Evolutionary conservation across 2,113 vertebrate species (phyloP).

Genomic region (Lycocorax pyrrhopterus): DNA sequence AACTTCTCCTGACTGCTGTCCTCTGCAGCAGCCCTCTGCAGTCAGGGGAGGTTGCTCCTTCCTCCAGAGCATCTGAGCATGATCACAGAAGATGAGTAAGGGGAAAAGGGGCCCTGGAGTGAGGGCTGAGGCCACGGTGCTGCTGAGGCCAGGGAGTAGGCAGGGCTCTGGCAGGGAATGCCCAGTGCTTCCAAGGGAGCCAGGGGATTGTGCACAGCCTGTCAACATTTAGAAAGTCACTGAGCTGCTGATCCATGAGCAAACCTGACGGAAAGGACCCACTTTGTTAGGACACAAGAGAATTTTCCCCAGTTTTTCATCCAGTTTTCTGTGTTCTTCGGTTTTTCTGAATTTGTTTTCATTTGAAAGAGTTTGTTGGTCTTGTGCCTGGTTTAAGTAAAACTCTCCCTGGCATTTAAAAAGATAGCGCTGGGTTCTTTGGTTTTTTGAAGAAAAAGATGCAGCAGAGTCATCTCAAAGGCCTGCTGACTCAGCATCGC

Average conservation of each 20-base stretch:
- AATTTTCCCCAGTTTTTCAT: not conserved
- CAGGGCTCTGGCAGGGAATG: not conserved
- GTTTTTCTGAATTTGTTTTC: not conserved
- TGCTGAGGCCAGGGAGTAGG: not conserved
- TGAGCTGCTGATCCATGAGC: not conserved
- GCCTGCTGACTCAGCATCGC: not conserved
- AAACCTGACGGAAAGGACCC: not conserved
- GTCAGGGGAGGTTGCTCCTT: not conserved
- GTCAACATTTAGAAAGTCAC: not conserved
- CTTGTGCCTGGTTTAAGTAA: not conserved
- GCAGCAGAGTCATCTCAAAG: not conserved
- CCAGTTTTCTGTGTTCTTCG: not conserved
- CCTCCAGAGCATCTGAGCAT: not conserved
- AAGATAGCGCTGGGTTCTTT: not conserved
- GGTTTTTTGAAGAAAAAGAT: not conserved
- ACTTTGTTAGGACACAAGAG: not conserved
- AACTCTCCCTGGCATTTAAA: not conserved
- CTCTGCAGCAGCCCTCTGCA: not conserved
- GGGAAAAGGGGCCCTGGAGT: not conserved
- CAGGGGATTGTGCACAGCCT: not conserved
- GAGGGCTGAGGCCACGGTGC: not conserved
- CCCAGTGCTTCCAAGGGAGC: not conserved
- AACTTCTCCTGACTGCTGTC: not conserved
- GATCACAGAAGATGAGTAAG: not conserved
- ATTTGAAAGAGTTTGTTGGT: not conserved